These are phyloP conservation scores for Lasiurus borealis DNA, from an alignment of 2,113 vertebrate genomes.

Conservation along the genomic window DNA sequence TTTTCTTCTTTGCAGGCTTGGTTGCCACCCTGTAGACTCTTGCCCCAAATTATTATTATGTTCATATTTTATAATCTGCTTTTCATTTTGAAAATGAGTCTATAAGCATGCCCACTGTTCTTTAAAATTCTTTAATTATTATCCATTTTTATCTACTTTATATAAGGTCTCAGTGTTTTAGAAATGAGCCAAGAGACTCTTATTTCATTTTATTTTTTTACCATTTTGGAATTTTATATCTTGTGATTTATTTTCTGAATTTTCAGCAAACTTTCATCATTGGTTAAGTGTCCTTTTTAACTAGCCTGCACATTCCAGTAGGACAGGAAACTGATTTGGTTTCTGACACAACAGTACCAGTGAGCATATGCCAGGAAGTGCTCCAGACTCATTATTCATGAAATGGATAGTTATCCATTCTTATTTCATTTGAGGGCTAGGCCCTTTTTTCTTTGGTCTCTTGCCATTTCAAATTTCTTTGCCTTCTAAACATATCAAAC, in stretches of 20 bases:
- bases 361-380: not conserved
- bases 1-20: not conserved
- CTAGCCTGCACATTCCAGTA: not conserved
- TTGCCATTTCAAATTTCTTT: constrained; percentile 34
- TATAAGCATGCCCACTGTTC: not conserved
- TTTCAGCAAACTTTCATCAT: constrained; percentile 10
- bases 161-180: not conserved
- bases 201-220: not conserved
- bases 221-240: not conserved
- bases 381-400: not conserved
- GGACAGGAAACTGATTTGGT: not conserved
- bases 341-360: not conserved
- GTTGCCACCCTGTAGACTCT: not conserved
- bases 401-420: not conserved
- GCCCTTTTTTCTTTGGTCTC: not conserved
- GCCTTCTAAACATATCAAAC: not conserved
- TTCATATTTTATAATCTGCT: constrained; percentile 13
- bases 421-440: not conserved
- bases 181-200: not conserved
- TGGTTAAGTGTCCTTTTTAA: not conserved
- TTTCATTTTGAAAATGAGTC: constrained; percentile 28
- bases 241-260: not conserved
- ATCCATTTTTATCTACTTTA: not conserved
- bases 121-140: not conserved
- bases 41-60: not conserved